Evolutionary conservation across 2,113 vertebrate genomes (phyloP), one percentile per base, ranked within the genome.

Genomic region (Atherinomorus stipes): DNA sequence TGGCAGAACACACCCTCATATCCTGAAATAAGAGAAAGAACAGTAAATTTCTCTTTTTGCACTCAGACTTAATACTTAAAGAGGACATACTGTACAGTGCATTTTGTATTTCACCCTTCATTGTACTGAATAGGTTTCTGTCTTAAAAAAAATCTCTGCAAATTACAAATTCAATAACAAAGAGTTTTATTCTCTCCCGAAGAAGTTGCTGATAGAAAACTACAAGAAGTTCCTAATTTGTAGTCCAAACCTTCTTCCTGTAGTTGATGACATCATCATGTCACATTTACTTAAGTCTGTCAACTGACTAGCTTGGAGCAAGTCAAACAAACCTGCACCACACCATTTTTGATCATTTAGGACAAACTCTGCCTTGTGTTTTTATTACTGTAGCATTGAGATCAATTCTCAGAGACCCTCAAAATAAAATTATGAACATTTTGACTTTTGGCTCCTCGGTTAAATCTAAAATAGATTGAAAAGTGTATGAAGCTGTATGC

Each of bases 1-100:
- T 99, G 95, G 1, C 98, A 99, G 91, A 97, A 96, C 61, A 95
- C 76, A 1, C 98, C 97, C 76, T 97, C 96, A 0, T 98, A 99
- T 11, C 98, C 97, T 99, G 89, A 4, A 69, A 77, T 21, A n/a
- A 18, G 7, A 71, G 2, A 67, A 0, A 51, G 3, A 38, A n/a
- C 25, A 58, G 26, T 67, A 58, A 45, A 57, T 16, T 34, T 42
- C 0, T 9, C 25, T 58, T 50, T 28, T 65, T 19, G 11, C 13
- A 13, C 7, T 10, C 2, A 15, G 0, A 54, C 7, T 11, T 4
- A 15, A 1, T 2, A 11, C 51, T 49, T 4, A 10, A 13, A 49
- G 11, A 22, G 38, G 11, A 42, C 4, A 44, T 18, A 8, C 21
- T 34, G 7, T 34, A 34, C 3, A 21, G 6, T 59, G 16, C 37